Evolutionary conservation across 2,113 vertebrate species (phyloP).

Genomic region (Nesogale talazaci): DNA sequence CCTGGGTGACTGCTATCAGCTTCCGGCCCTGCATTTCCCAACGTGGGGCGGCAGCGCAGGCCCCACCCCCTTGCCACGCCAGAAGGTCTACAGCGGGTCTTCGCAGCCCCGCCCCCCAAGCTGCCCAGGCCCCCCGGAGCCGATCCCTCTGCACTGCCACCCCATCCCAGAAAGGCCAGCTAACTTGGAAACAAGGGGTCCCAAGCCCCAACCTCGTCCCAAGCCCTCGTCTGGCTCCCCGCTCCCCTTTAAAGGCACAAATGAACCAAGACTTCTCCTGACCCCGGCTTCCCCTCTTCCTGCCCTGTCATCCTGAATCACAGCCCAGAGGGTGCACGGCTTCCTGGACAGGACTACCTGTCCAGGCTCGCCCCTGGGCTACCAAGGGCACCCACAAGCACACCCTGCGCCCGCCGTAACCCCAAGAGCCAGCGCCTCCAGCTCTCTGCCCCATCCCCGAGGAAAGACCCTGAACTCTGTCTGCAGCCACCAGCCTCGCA

Average conservation of each 20-base stretch:
- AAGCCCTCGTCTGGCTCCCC: background rate
- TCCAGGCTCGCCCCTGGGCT: background rate
- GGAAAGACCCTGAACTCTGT: background rate
- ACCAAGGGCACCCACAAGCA: background rate
- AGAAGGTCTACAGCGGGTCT: slow-evolving; percentile 64
- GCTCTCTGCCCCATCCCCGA: background rate
- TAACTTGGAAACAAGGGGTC: background rate
- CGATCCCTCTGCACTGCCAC: background rate
- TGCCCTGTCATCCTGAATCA: slow-evolving; percentile 65
- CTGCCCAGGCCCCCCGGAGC: background rate
- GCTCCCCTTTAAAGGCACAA: background rate
- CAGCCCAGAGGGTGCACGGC: background rate
- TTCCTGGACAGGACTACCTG: background rate
- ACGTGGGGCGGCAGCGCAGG: background rate
- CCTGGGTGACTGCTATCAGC: slow-evolving; percentile 44
- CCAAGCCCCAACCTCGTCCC: background rate
- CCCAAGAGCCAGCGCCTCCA: background rate
- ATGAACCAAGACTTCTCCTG: background rate
- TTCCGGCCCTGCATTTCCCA: background rate
- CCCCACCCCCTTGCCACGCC: slow-evolving; percentile 69
- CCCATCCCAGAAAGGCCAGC: background rate
- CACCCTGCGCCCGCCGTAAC: background rate
- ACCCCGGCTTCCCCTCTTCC: background rate
- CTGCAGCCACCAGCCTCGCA: background rate
- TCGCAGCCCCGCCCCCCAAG: background rate